Conservation (phyloP, 2,797 vertebrate genomes). For the Poeciliopsis turneri region DNA sequence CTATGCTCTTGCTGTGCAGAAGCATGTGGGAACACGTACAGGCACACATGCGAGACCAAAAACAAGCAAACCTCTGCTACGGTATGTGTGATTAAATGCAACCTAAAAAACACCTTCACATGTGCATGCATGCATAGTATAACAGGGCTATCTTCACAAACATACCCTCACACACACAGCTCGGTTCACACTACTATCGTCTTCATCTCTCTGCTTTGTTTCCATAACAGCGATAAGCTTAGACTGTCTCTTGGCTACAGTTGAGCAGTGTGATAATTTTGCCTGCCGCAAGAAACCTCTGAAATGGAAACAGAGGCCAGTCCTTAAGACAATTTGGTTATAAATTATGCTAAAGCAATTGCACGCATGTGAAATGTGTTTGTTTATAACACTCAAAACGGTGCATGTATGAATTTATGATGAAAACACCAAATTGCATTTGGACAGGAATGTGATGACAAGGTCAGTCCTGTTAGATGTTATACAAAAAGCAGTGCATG, state of each 20-base stretch:
- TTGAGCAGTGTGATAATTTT: constrained; percentile 22
- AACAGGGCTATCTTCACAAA: constrained; percentile 8
- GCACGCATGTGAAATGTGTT: neutral
- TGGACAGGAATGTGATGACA: neutral
- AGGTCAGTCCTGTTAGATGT: neutral
- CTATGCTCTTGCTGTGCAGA: constrained; percentile 29
- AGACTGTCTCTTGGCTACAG: constrained; percentile 11
- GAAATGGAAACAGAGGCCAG: constrained; percentile 10
- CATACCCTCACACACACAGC: neutral
- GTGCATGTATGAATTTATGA: neutral
- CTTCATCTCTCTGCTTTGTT: constrained; percentile 25
- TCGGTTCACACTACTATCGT: neutral
- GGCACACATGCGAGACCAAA: constrained; percentile 14
- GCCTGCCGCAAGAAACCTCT: constrained; percentile 4
- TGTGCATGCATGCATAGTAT: constrained; percentile 10
- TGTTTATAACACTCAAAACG: neutral
- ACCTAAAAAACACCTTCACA: constrained; percentile 27
- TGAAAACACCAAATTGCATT: neutral
- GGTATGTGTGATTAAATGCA: constrained; percentile 10
- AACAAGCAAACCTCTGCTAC: constrained; percentile 14
- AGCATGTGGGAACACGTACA: constrained; percentile 5
- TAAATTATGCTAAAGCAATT: neutral
- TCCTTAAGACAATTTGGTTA: neutral
- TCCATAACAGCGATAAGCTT: constrained; percentile 20
- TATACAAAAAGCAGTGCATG: neutral